Base-by-base conservation (phyloP, 2,888 invertebrate genomes). In the Polylopha cassiicola region DNA sequence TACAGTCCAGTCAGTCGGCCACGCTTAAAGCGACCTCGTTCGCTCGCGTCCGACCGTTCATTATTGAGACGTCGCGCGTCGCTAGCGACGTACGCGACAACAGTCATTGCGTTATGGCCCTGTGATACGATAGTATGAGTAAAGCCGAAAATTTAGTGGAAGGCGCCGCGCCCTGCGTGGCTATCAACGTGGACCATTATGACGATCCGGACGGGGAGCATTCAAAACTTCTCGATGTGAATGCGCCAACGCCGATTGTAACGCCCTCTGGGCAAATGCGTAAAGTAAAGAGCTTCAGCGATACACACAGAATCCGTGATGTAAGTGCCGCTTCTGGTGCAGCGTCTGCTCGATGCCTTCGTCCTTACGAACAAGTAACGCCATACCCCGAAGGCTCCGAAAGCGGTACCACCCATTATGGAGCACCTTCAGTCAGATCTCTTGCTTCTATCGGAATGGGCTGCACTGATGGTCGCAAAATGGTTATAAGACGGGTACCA, bases 381-480 rank as follows among this genome's bases (percentile, higher is more conserved):
- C 61, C 69, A 46, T 74, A 74, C 58, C 85, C 86, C 17, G 87
- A 89, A 44, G 89, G 89, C 59, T 87, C 89, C 38, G 92, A 92
- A 50, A 85, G 82, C 47, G 87, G 88, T 50, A 79, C 81, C 23
- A 88, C 87, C 57, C 85, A 87, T 47, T 93, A 93, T 80, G 75
- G 73, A 46, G 91, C 90, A 28, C 89, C 90, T 17, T 93, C 93
- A 17, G 89, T 93, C 48, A 87, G 92, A 48, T 94, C 94, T 28
- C 88, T 94, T 57, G 93, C 94, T 39, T 94, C 94, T 32, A 93
- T 95, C 54, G 94, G 94, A 32, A 92, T 95, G 90, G 95, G 95
- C 17, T 95, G 94, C 47, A 95, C 95, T 23, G 95, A 95, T 77
- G 95, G 95, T 28, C 89, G 92, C 57, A 93, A 92, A 82, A 89